These are phyloP conservation scores for Hirudinaria manillensis DNA, from an alignment of 2,888 invertebrate species.

Conservation along the genomic window DNA sequence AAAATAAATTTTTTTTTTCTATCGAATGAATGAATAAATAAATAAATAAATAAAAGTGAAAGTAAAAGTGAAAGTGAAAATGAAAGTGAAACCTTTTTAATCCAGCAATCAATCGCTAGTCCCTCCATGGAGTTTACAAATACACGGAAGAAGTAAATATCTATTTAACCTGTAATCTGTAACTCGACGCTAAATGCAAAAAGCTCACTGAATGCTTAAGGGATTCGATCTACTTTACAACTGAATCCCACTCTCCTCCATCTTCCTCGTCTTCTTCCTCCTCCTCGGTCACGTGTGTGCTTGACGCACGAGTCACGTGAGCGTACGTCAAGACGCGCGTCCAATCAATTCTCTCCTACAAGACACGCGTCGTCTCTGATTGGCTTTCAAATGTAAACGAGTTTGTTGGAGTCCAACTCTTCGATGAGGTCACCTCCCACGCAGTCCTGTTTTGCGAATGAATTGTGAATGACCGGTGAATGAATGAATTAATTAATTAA, in stretches of 20 bases:
- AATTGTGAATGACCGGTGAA: too few species aligned
- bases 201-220: neutral
- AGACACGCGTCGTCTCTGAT: neutral
- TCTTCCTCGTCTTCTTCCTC: neutral
- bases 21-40: too few species aligned
- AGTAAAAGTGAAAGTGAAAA: too few species aligned
- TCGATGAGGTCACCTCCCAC: neutral
- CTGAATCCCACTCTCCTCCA: too few species aligned
- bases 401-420: neutral
- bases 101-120: too few species aligned
- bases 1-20: too few species aligned
- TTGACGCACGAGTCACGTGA: neutral
- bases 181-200: slow-evolving; percentile 8
- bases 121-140: too few species aligned
- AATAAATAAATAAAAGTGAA: too few species aligned
- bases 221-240: slow-evolving; percentile 11
- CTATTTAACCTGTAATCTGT: slow-evolving; percentile 1
- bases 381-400: neutral
- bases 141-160: too few species aligned
- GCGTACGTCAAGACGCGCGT: neutral
- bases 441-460: neutral
- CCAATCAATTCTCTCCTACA: neutral
- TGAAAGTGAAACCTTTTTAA: too few species aligned
- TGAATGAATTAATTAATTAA: too few species aligned
- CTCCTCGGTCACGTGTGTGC: neutral